These are phyloP conservation scores for Colletes latitarsis DNA, from an alignment of 1,140 invertebrate genomes.

Conservation along the genomic window DNA sequence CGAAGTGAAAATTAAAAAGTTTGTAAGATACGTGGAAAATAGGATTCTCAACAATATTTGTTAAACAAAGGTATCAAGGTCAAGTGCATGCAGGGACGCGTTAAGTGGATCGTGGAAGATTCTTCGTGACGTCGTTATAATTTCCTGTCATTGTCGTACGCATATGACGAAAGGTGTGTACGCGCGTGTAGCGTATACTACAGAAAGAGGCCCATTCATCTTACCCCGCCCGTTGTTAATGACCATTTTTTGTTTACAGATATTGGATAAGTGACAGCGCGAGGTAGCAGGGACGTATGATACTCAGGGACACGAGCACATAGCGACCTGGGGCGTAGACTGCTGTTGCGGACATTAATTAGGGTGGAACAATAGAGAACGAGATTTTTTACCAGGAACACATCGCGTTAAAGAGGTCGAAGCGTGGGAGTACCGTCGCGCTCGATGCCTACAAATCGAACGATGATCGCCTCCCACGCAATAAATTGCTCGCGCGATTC, in stretches of 20 bases:
- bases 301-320: constrained; percentile 32
- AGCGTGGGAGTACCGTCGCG: constrained; percentile 75
- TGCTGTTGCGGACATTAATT: constrained; percentile 73
- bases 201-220: constrained; percentile 51
- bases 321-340: constrained; percentile 41
- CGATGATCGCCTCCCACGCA: no score
- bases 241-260: constrained; percentile 80
- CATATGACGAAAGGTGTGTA: background rate
- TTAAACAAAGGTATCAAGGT: no score
- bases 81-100: no score
- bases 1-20: no score
- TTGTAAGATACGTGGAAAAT: no score
- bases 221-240: constrained; percentile 61
- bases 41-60: no score
- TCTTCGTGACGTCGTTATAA: background rate
- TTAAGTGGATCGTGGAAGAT: background rate
- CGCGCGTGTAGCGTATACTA: no score
- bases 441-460: constrained; percentile 55
- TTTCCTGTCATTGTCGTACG: background rate
- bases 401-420: constrained; percentile 74
- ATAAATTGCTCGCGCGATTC: background rate
- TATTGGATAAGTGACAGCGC: constrained; percentile 80
- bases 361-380: constrained; percentile 80
- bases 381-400: constrained; percentile 77
- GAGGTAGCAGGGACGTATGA: constrained; percentile 72